These are phyloP conservation scores for Mylabris sibirica DNA, from an alignment of 2,888 invertebrate genomes.

Conservation along the genomic window DNA sequence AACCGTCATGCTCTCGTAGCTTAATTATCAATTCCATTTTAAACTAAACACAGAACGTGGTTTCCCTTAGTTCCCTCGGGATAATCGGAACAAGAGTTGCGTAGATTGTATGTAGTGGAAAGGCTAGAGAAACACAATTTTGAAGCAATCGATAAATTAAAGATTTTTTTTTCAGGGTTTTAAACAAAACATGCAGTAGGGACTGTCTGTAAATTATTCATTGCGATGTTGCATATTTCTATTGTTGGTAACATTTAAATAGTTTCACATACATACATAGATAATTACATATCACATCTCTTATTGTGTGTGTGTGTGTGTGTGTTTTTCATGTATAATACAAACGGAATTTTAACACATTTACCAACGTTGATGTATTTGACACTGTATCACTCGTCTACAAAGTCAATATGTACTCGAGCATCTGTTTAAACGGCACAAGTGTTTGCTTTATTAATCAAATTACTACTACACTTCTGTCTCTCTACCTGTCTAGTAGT, in stretches of 20 bases:
- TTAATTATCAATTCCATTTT: background rate
- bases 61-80: background rate
- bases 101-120: background rate
- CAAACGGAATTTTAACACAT: background rate
- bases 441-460: constrained; percentile 31
- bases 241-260: background rate
- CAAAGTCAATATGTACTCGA: constrained; percentile 29
- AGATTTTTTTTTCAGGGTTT: no score
- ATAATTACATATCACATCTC: background rate
- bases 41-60: background rate
- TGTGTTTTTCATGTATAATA: background rate
- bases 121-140: background rate
- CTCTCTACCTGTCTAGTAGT: constrained; percentile 16
- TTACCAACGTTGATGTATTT: constrained; percentile 4
- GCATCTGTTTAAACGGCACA: constrained; percentile 21
- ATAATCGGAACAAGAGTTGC: background rate
- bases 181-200: no score
- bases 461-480: constrained; percentile 19
- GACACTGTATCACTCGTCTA: constrained; percentile 25
- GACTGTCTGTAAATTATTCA: no score
- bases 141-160: background rate
- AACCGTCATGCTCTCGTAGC: constrained; percentile 1
- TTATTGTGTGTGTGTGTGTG: background rate
- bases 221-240: background rate
- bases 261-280: background rate